Evolutionary conservation across 2,113 vertebrate genomes (phyloP), one percentile per base, ranked within the genome.

Genomic region (Hymenochirus boettgeri): DNA sequence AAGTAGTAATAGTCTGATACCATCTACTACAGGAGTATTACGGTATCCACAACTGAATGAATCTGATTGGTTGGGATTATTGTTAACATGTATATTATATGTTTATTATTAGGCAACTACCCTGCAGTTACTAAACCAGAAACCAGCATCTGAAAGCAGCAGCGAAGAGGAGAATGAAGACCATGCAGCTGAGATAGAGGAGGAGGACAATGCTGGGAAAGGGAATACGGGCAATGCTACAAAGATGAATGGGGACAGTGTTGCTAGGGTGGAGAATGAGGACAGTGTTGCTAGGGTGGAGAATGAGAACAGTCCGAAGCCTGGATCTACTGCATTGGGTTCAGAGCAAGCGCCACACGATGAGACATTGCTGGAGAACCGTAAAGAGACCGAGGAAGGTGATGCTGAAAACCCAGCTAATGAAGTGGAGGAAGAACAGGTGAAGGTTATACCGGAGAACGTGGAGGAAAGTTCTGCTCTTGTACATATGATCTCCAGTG

Each of bases 31-130:
- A 31, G 29, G 5, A 31, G 29, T 5, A 10, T 5, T 31, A 5
- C 29, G n/a, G n/a, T 10, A 31, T 5, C 5, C 29, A 31, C 10
- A 10, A 31, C 5, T 31, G 5, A 6, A 31, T 31, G 5, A 10
- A 31, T 31, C 10, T 31, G 10, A 31, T 6, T 10, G 10, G 5
- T 6, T 5, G 29, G 5, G 10, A 31, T 6, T 31, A 31, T 31
- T 6, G 29, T 42, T 6, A 42, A 7, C 70, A 13, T 71, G 51
- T 24, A 0, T 11, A 55, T 60, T 3, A 47, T 25, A 52, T 71
- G 61, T 9, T 17, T 64, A 54, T 51, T 66, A 45, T 51, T 45
- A 99, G 96, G 89, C 86, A 57, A 91, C 95, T 23, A 99, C 95
- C 2, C 81, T 99, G 61, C 86, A 91, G 79, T 80, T 96, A 7